These are phyloP conservation scores for Oriolus oriolus DNA, from an alignment of 2,113 vertebrate species.

Conservation along the genomic window DNA sequence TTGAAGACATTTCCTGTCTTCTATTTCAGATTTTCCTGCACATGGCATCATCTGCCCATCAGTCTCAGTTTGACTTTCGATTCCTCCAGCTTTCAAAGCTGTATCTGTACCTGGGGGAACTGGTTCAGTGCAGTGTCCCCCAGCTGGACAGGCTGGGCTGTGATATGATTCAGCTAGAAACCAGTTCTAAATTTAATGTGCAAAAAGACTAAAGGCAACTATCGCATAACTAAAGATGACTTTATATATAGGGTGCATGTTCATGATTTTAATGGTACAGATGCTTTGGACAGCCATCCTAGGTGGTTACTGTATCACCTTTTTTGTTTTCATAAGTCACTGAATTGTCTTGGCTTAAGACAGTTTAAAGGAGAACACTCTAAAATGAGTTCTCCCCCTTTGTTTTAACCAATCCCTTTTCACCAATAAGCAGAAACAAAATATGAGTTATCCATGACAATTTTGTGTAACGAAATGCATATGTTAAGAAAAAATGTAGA, in stretches of 20 bases:
- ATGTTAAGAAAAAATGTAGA: not conserved
- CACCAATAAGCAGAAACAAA: not conserved
- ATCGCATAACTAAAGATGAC: not conserved
- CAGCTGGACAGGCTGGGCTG: not conserved
- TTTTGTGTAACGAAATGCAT: not conserved
- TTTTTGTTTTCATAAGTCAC: not conserved
- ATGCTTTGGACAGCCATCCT: not conserved
- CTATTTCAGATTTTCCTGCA: not conserved
- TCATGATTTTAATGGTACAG: not conserved
- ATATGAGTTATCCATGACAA: not conserved
- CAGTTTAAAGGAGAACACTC: not conserved
- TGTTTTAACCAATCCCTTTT: not conserved
- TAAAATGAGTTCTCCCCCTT: not conserved
- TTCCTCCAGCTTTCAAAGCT: not conserved
- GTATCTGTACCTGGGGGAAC: not conserved
- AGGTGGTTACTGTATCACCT: not conserved
- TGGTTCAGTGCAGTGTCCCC: not conserved
- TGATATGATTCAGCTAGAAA: not conserved
- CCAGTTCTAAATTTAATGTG: not conserved
- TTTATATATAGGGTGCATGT: not conserved
- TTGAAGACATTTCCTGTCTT: not conserved
- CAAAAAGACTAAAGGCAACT: not conserved
- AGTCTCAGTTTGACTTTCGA: not conserved
- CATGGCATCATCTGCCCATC: not conserved
- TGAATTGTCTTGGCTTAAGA: not conserved